Base-by-base conservation (phyloP, 2,888 invertebrate species). In the Bruchidius siliquastri region DNA sequence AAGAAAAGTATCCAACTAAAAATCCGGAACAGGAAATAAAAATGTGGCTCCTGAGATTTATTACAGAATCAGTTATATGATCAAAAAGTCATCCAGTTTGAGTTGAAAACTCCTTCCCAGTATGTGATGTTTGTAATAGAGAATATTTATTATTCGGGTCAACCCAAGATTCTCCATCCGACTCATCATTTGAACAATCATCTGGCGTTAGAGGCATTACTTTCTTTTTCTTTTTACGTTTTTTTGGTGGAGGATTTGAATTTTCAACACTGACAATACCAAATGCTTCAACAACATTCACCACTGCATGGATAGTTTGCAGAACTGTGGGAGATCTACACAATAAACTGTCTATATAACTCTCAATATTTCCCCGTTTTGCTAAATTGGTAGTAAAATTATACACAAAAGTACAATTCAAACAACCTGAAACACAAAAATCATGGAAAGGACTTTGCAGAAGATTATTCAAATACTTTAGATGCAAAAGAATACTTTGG, bases 371-470 rank as follows among this genome's bases (percentile, higher is more conserved):
- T 22, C 74, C 78, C 72, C 81, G 76, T 79, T 84, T 82, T 75
- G 89, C 89, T 71, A 94, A 87, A 85, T 91, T 90, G 30, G 86
- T 85, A 74, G 91, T 91, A 26, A 93, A 85, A 86, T 95, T 95
- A 80, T 94, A 95, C 0, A 93, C 83, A 84, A 94, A 92, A 0
- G 93, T 92, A 0, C 95, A 94, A 85, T 93, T 92, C 78, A 90
- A 94, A 76, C 90, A 87, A 80, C 90, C 90, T n/a, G 89, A 89
- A 81, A 92, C 88, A 67, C 88, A 86, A 68, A 90, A 88, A 77
- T 87, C 85, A 66, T 87, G 82, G 81, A 90, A 91, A 0, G 92
- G 92, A 74, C 85, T 87, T 74, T 89, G 87, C 72, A 94, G 88
- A 67, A 95, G 81, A 0, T 87, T 87, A 86, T 95, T 95, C 13